Conservation (phyloP, 2,113 vertebrate genomes). For the Mellivora capensis region DNA sequence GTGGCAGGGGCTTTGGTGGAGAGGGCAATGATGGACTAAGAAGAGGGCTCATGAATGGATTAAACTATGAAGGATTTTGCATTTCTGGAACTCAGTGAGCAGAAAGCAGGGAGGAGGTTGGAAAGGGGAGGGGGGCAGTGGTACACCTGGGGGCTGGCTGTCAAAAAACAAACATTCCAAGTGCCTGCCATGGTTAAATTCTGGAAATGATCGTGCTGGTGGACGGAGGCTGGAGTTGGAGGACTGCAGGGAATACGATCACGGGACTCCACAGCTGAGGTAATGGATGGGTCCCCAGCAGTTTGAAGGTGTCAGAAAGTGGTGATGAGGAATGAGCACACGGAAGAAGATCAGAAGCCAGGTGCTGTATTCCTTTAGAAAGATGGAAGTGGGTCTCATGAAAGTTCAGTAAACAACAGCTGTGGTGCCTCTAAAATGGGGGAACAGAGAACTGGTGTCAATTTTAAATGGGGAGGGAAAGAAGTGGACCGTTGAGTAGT, state of each 20-base stretch:
- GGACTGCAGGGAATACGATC: neutral
- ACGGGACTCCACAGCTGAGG: neutral
- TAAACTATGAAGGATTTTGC: neutral
- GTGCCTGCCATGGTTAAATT: neutral
- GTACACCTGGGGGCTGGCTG: neutral
- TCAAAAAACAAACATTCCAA: neutral
- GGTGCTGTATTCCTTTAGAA: neutral
- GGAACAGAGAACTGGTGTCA: neutral
- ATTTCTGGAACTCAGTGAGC: neutral
- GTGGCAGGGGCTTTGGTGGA: neutral
- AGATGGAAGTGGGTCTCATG: neutral
- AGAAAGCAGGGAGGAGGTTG: neutral
- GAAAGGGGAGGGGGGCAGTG: neutral
- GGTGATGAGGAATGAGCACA: neutral
- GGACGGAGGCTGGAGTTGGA: neutral
- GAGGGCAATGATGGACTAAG: neutral
- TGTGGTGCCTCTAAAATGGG: neutral
- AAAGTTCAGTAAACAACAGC: neutral
- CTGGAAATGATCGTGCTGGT: neutral
- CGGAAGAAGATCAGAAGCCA: neutral
- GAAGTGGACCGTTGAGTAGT: neutral
- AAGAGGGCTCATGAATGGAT: neutral
- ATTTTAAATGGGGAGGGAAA: conserved; percentile 1
- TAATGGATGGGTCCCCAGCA: neutral
- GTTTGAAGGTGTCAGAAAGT: neutral